Conservation (phyloP, 2,113 vertebrate species). For the Carollia perspicillata region DNA sequence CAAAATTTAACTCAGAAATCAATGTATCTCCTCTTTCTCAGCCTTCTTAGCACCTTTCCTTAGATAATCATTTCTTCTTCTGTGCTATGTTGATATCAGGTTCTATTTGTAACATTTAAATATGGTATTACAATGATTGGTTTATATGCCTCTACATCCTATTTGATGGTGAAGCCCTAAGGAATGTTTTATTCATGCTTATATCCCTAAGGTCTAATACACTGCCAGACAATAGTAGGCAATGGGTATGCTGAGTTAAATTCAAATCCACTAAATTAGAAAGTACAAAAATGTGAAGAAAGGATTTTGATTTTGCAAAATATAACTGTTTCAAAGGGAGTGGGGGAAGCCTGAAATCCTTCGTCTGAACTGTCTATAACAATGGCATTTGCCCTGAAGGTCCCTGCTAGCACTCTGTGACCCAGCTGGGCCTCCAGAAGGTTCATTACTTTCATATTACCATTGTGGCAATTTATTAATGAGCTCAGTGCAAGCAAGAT, state of each 20-base stretch:
- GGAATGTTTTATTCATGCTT: background rate
- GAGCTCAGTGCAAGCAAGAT: slow-evolving; percentile 56
- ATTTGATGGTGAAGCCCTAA: background rate
- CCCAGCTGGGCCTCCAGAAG: slow-evolving; percentile 56
- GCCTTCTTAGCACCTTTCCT: background rate
- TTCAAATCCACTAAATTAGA: slow-evolving; percentile 58
- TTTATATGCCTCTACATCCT: background rate
- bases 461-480: slow-evolving; percentile 61
- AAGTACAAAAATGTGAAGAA: slow-evolving; percentile 56
- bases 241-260: slow-evolving; percentile 13
- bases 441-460: slow-evolving; percentile 69
- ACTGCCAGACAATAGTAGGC: background rate
- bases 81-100: background rate
- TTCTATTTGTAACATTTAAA: slow-evolving; percentile 8
- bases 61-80: slow-evolving; percentile 3
- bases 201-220: background rate
- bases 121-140: background rate
- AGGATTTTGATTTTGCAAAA: slow-evolving; percentile 61
- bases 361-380: slow-evolving; percentile 39
- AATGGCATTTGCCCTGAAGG: slow-evolving; percentile 26
- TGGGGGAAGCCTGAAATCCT: slow-evolving; percentile 69
- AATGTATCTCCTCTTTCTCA: background rate
- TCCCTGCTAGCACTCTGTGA: slow-evolving; percentile 29
- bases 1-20: slow-evolving; percentile 48
- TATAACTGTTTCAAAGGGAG: slow-evolving; percentile 48